Percentiles rank a stretch among this genome's conserved stretches.
Evolutionary conservation across 2,797 vertebrate genomes (phyloP).

Genomic region (Halcyon badia): DNA sequence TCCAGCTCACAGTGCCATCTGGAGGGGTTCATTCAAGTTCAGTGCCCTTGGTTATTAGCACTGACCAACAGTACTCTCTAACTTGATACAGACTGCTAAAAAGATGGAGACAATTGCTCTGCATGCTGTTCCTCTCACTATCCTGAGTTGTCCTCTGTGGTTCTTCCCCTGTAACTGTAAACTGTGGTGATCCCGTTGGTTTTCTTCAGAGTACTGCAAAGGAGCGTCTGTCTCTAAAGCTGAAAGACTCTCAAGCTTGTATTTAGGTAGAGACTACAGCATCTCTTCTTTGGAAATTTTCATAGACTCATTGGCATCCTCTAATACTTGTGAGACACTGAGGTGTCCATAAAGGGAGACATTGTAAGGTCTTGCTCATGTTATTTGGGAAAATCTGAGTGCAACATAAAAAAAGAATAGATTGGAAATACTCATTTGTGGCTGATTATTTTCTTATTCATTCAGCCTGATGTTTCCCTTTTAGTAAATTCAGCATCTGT

Average conservation of each 20-base stretch:
- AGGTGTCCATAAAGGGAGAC: not conserved
- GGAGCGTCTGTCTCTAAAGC: not conserved
- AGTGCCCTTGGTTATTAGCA: conserved; percentile 44
- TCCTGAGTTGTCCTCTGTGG: not conserved
- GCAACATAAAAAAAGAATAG: not conserved
- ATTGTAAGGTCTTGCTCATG: not conserved
- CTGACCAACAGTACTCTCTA: not conserved
- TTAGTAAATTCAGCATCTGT: not conserved
- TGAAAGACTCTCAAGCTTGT: not conserved
- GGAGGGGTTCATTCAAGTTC: conserved; percentile 69
- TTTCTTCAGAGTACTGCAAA: not conserved
- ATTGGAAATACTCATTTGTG: not conserved
- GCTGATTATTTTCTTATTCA: not conserved
- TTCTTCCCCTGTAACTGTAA: not conserved
- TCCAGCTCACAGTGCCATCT: conserved; percentile 65
- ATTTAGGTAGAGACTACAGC: not conserved
- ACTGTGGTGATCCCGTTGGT: not conserved
- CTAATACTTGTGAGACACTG: not conserved
- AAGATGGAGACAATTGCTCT: not conserved
- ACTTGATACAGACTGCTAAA: conserved; percentile 17
- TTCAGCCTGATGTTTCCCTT: not conserved
- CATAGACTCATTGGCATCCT: not conserved
- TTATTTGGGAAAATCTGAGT: not conserved
- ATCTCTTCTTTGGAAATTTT: conserved; percentile 14
- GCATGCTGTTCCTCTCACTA: not conserved